Conservation (phyloP, 2,797 vertebrate genomes). For the Erpetoichthys calabaricus region DNA sequence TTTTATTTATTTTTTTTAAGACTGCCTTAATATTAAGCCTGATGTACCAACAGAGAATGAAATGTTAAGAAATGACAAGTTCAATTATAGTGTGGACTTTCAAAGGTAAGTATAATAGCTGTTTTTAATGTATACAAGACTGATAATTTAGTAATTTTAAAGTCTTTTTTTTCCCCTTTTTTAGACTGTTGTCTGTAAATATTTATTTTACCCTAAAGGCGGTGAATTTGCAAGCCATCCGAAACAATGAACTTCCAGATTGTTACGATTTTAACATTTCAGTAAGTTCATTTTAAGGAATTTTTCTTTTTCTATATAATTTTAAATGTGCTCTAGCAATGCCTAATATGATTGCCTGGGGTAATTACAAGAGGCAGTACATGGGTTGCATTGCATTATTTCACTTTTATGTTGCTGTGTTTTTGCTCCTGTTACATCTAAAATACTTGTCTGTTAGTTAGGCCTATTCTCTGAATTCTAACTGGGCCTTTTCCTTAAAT, state of each 20-base stretch:
- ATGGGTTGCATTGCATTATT: too few relatives aligned
- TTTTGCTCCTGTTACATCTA: too few relatives aligned
- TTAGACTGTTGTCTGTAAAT: conserved; percentile 69
- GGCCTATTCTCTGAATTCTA: too few relatives aligned
- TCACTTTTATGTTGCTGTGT: too few relatives aligned
- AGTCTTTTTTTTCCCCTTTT: conserved; percentile 6
- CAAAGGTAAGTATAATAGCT: conserved; percentile 54
- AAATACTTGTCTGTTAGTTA: too few relatives aligned
- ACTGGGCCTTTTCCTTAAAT: too few relatives aligned
- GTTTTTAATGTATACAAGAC: not conserved
- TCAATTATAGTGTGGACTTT: conserved; percentile 77
- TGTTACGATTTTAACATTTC: conserved; percentile 77
- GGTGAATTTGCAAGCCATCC: conserved; percentile 86
- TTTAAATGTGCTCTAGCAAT: too few relatives aligned
- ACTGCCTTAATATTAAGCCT: conserved; percentile 68
- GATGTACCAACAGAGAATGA: conserved; percentile 22
- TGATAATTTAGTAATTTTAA: conserved; percentile 20
- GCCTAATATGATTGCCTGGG: too few relatives aligned
- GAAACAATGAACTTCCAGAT: conserved; percentile 81
- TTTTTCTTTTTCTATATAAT: too few relatives aligned
- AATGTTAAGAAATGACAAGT: conserved; percentile 27
- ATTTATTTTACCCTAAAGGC: conserved; percentile 75
- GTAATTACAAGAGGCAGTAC: too few relatives aligned
- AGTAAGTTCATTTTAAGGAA: conserved; percentile 35
- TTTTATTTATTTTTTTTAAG: conserved; percentile 36